Conservation (phyloP, 2,797 vertebrate species). For the Scleropages formosus region DNA sequence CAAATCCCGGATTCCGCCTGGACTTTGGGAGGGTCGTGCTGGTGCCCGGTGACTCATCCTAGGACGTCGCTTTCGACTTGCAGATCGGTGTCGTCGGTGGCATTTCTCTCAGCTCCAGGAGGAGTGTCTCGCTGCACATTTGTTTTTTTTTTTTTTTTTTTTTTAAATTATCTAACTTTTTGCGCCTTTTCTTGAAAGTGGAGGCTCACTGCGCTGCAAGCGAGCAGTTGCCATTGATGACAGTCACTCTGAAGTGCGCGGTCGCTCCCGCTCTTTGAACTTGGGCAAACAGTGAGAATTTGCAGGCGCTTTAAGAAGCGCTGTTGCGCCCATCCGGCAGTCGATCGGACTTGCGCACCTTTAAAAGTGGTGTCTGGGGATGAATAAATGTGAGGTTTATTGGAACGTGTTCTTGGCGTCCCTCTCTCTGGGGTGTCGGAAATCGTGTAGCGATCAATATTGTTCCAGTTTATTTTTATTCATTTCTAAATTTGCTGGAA, state of each 20-base stretch:
- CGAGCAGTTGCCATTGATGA: background rate
- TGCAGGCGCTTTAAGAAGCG: constrained; percentile 7
- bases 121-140: no score
- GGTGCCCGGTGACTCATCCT: no score
- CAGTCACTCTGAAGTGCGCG: no score
- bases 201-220: background rate
- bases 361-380: constrained; percentile 21
- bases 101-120: no score
- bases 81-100: background rate
- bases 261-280: no score
- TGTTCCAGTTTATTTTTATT: background rate
- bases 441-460: constrained; percentile 2
- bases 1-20: no score
- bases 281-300: no score
- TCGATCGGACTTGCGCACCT: background rate
- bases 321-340: background rate
- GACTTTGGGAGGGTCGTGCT: no score
- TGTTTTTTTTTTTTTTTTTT: background rate
- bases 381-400: constrained; percentile 6
- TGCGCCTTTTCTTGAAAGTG: background rate
- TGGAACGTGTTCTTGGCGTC: background rate
- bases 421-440: background rate
- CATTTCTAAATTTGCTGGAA: background rate
- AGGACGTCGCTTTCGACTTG: background rate
- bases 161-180: background rate